phyloP scores from a whole-genome alignment of 1,140 invertebrate species.

The Drosophila busckii region DNA sequence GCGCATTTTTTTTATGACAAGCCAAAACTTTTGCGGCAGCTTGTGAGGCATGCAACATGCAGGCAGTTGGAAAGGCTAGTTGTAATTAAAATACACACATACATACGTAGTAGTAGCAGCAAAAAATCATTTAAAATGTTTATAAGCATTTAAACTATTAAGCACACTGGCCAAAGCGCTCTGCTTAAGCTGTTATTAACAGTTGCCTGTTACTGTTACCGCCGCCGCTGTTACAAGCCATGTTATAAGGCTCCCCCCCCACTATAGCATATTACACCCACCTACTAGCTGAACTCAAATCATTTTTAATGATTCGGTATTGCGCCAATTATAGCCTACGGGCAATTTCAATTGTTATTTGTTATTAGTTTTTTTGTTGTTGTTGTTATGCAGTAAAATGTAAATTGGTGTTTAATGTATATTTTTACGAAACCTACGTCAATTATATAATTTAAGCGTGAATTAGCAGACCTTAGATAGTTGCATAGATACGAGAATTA shows the following conservation, averaged over 20 bases:
- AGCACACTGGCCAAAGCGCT: too few species aligned
- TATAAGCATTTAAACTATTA: too few species aligned
- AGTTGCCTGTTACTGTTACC: background rate
- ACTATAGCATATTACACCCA: constrained; percentile 19
- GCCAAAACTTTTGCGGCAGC: constrained; percentile 42
- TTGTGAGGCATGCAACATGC: too few species aligned
- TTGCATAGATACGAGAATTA: constrained; percentile 29
- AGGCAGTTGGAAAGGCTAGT: too few species aligned
- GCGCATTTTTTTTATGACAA: constrained; percentile 74
- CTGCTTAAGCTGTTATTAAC: too few species aligned
- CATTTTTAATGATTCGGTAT: constrained; percentile 27
- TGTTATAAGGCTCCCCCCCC: constrained; percentile 5
- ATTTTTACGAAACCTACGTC: constrained; percentile 67
- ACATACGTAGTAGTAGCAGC: too few species aligned
- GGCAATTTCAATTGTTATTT: constrained; percentile 30
- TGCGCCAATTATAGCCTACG: constrained; percentile 30
- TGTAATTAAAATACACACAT: too few species aligned
- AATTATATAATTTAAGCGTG: constrained; percentile 74
- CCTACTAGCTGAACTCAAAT: constrained; percentile 17
- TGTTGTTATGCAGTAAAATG: constrained; percentile 42
- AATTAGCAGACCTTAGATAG: constrained; percentile 51
- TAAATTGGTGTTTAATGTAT: constrained; percentile 66
- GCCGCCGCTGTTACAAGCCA: background rate
- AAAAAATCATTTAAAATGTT: too few species aligned
- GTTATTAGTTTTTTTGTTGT: constrained; percentile 1